A percentile compares a stretch with the other conserved stretches of the same genome.
Conservation (phyloP, 2,797 vertebrate species). For the Naso thynnoides region DNA sequence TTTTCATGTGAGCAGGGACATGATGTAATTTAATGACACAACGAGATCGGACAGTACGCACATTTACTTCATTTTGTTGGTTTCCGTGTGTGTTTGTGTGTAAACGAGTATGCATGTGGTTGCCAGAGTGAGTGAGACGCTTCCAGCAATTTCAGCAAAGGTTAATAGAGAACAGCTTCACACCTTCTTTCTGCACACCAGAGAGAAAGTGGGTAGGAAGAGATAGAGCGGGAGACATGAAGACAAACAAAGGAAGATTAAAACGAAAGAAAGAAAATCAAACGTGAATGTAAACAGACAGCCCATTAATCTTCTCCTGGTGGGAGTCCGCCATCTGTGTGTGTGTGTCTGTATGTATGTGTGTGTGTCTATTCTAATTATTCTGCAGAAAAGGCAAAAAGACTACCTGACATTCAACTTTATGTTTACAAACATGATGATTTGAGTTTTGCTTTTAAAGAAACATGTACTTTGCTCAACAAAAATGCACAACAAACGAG, state of each 20-base stretch:
- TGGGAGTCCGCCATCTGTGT: slow-evolving; percentile 33
- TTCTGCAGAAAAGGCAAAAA: slow-evolving; percentile 37
- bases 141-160: slow-evolving; percentile 61
- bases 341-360: background rate
- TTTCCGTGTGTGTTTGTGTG: background rate
- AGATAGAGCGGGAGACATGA: background rate
- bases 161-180: slow-evolving; percentile 51
- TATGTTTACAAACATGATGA: slow-evolving; percentile 26
- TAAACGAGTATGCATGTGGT: background rate
- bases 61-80: slow-evolving; percentile 1
- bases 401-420: slow-evolving; percentile 18
- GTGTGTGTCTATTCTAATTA: slow-evolving; percentile 50
- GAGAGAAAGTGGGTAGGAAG: too few species aligned
- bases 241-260: slow-evolving; percentile 14
- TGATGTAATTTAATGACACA: slow-evolving; percentile 25
- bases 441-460: too few species aligned
- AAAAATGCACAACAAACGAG: too few species aligned
- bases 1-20: background rate
- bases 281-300: slow-evolving; percentile 40
- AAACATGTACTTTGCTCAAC: too few species aligned
- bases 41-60: background rate
- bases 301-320: slow-evolving; percentile 54
- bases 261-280: slow-evolving; percentile 5
- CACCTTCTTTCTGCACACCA: slow-evolving; percentile 28
- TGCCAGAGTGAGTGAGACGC: slow-evolving; percentile 15